Evolutionary conservation across 2,888 invertebrate species (phyloP), one percentile per base, ranked within the genome.

Genomic region (Mamestra brassicae): DNA sequence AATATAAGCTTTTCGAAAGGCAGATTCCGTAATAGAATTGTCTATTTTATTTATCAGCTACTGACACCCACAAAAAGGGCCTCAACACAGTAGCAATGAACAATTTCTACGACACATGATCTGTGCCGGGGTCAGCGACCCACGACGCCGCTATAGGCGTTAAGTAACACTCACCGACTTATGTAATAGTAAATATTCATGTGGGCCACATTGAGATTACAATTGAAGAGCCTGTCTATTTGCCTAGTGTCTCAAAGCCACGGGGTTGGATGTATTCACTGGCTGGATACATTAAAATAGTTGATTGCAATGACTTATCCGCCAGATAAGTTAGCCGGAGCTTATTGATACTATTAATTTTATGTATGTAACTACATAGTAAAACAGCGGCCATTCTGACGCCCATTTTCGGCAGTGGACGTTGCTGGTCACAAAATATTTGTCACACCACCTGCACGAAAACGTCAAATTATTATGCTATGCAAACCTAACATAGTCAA

Each of bases 161-260:
- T 61, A 68, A 57, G 70, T 63, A 78, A 77, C 72, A 63, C 60
- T 57, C 57, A 72, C 55, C 54, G 26, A 64, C 26, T 77, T 85
- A 72, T 65, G 64, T 70, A 78, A 83, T 55, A 58, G 78, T 71
- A 68, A 71, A 26, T 54, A 17, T 57, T 13, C 8, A 13, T 47
- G 36, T 42, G 11, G n/a, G 10, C 10, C 13, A 55, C 45, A 60
- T 61, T 26, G 26, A 26, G 26, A 26, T 26, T 26, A 26, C 26
- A 34, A 42, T 42, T 36, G 47, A 10, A 50, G 57, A 38, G 26
- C 50, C 34, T 68, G 42, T 45, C 38, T 38, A 38, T 4, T 38
- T 4, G 26, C 1, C 26, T 26, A 26, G 26, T 26, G 26, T 7
- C n/a, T 70, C 34, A n/a, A 52, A 52, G 4, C 47, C 38, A 38